Percentiles rank a stretch among this genome's conserved stretches.
phyloP scores from a whole-genome alignment of 2,113 vertebrate genomes.

The Lophotis ruficrista region DNA sequence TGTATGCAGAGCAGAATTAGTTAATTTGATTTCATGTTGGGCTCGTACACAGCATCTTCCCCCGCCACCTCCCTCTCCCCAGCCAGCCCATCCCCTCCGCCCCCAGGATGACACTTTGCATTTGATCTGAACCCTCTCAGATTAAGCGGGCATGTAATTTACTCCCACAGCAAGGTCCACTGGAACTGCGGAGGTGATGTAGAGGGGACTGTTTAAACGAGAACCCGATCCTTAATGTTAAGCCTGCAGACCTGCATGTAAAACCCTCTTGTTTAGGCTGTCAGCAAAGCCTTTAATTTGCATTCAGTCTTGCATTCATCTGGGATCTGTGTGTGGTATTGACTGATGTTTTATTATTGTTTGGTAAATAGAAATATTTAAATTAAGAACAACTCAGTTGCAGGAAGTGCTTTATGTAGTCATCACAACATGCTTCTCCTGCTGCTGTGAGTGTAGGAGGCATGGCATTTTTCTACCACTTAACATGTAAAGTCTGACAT shows the following conservation, averaged over 20 bases:
- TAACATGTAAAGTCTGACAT: not conserved
- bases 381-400: not conserved
- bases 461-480: not conserved
- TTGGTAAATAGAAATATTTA: conserved; percentile 32
- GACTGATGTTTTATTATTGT: not conserved
- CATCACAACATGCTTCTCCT: not conserved
- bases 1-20: not conserved
- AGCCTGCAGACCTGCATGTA: not conserved
- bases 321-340: not conserved
- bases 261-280: not conserved
- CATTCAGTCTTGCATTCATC: not conserved
- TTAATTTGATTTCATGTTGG: not conserved
- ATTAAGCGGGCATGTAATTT: not conserved
- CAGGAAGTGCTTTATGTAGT: conserved; percentile 7
- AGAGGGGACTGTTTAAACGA: not conserved
- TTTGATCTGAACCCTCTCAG: conserved; percentile 9
- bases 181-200: not conserved
- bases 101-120: not conserved
- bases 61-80: not conserved
- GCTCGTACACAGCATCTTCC: not conserved
- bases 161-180: not conserved
- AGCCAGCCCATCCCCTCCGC: not conserved
- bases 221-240: not conserved
- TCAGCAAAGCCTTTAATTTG: conserved; percentile 11
- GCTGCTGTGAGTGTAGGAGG: not conserved